Percentiles rank a stretch among this genome's conserved stretches.
Conservation (phyloP, 2,797 vertebrate genomes). For the Sphenodon punctatus region DNA sequence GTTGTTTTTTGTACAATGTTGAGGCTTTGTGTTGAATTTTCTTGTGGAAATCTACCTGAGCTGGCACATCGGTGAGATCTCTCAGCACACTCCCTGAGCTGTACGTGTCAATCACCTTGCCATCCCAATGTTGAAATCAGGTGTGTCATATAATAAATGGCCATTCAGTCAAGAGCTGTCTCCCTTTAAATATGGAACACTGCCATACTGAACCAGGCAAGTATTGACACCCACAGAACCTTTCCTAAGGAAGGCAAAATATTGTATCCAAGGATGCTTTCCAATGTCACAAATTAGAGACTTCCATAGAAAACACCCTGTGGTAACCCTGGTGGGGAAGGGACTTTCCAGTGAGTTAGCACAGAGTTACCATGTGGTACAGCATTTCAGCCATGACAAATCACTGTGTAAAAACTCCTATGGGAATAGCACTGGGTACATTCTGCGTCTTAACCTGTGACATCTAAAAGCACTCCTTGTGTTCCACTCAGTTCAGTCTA, state of each 20-base stretch:
- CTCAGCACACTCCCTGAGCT: neutral
- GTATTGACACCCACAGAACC: constrained; percentile 19
- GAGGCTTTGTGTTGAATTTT: constrained; percentile 84
- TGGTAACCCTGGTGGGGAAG: too few relatives aligned
- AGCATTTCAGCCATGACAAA: too few relatives aligned
- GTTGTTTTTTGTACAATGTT: constrained; percentile 82
- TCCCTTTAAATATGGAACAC: constrained; percentile 8
- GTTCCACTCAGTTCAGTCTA: too few relatives aligned
- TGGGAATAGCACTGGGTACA: too few relatives aligned
- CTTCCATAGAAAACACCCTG: too few relatives aligned
- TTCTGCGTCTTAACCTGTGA: too few relatives aligned
- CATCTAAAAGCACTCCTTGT: too few relatives aligned
- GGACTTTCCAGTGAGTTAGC: too few relatives aligned
- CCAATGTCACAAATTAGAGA: too few relatives aligned
- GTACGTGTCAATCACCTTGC: constrained; percentile 21
- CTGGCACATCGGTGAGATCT: constrained; percentile 23
- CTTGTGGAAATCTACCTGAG: constrained; percentile 49
- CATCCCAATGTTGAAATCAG: constrained; percentile 2
- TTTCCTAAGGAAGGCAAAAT: constrained; percentile 21
- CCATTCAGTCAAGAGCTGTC: neutral
- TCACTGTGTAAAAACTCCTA: too few relatives aligned
- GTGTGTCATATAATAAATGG: neutral
- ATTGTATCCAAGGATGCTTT: neutral
- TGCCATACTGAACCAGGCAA: constrained; percentile 16
- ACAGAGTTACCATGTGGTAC: too few relatives aligned